Base-by-base conservation (phyloP, 2,113 vertebrate species). In the Triplophysa rosa region DNA sequence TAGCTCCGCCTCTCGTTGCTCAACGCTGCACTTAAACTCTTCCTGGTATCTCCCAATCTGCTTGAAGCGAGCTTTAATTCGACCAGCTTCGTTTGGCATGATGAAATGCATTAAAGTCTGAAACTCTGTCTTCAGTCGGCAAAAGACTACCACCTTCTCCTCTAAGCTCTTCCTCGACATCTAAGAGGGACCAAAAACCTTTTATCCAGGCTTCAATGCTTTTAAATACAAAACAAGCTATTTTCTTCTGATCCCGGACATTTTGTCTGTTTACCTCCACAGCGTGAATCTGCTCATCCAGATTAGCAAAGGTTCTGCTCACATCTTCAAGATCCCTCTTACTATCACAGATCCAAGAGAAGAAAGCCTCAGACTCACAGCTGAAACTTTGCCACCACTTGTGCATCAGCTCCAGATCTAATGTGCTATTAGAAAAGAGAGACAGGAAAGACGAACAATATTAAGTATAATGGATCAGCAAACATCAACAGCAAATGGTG, bases 351-450 rank as follows among this genome's bases (percentile, higher is more conserved):
- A 97, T 94, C 97, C 97, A 98, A 81, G 83, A 17, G 83, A 91
- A 95, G 88, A 97, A 91, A 70, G 87, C 89, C 89, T 95, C 95
- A 88, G 94, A 95, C 86, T 95, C 93, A 85, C 67, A 90, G 90
- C 91, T 93, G 92, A 97, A 96, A 84, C 88, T 90, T 88, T 97
- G 92, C 97, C 97, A 99, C 83, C 93, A 93, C 83, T 78, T 89
- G 91, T 94, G 95, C 89, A 95, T 91, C 89, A 90, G 93, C 91
- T 97, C 94, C 92, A 98, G 93, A 89, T 93, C 95, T 88, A 91
- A 94, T 90, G 96, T 91, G 91, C 96, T 96, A 89, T 85, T 91
- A 12, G 14, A 88, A 91, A 92, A 56, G n/a, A 70, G 24, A 65
- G 8, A 65, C 26, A 26, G 26, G 79, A 58, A 14, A 87, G 49